Conservation (phyloP, 2,888 invertebrate species). For the Alsophila aescularia region DNA sequence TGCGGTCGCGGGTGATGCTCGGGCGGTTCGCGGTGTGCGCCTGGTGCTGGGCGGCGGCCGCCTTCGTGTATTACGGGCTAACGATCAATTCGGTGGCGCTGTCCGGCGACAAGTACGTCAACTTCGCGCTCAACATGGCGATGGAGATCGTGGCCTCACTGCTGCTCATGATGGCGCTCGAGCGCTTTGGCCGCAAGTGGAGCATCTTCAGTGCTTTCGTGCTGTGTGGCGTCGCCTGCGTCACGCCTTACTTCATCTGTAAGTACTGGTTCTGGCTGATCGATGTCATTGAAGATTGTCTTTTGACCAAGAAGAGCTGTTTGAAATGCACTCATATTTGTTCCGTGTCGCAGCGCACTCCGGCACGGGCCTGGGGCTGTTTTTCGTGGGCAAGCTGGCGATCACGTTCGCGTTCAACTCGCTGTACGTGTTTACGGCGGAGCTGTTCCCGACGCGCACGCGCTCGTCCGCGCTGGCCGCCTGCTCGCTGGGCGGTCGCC, state of each 20-base stretch:
- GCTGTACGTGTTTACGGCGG: constrained; percentile 88
- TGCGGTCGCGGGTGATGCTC: constrained; percentile 61
- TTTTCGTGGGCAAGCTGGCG: constrained; percentile 86
- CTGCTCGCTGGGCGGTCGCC: constrained; percentile 88
- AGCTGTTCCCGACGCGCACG: constrained; percentile 88
- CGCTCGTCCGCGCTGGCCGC: constrained; percentile 87
- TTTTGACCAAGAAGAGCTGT: no score
- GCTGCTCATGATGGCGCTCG: constrained; percentile 75
- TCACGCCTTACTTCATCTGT: constrained; percentile 67
- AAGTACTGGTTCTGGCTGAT: constrained; percentile 34
- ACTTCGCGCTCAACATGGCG: constrained; percentile 85
- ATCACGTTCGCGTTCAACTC: constrained; percentile 88
- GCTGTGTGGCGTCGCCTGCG: constrained; percentile 67
- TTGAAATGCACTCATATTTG: no score
- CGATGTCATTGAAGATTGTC: no score
- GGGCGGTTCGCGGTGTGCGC: constrained; percentile 58
- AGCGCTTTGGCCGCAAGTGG: constrained; percentile 68
- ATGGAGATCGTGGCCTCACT: constrained; percentile 78
- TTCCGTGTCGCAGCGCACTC: constrained; percentile 47
- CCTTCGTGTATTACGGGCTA: constrained; percentile 91
- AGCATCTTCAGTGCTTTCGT: constrained; percentile 68
- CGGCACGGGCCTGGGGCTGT: constrained; percentile 68
- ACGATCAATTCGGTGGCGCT: constrained; percentile 90
- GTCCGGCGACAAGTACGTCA: constrained; percentile 89
- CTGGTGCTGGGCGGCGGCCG: constrained; percentile 89